Percentiles rank a stretch among this genome's conserved stretches.
Conservation (phyloP, 2,113 vertebrate genomes). For the Limanda limanda region DNA sequence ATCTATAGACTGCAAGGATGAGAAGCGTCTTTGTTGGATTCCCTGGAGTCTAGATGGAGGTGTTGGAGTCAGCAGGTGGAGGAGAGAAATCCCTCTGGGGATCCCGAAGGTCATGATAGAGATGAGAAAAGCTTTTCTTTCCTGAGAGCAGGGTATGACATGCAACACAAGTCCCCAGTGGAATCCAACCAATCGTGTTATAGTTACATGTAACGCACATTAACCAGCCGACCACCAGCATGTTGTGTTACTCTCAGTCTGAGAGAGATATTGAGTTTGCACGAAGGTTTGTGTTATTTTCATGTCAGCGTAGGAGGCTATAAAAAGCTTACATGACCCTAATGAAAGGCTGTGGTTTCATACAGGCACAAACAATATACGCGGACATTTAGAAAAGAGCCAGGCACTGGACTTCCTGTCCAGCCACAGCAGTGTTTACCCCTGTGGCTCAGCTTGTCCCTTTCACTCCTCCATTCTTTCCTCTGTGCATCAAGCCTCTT, state of each 20-base stretch:
- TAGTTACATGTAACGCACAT: not conserved
- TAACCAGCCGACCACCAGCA: too few species aligned
- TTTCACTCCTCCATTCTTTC: constrained; percentile 35
- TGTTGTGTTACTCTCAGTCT: not conserved
- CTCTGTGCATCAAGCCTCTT: constrained; percentile 48
- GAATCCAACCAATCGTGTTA: not conserved
- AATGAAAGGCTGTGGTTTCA: not conserved
- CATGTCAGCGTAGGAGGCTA: not conserved
- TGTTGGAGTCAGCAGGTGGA: not conserved
- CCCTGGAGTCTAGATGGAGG: not conserved
- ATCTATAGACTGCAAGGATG: not conserved
- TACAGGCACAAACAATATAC: not conserved
- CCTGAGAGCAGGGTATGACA: not conserved
- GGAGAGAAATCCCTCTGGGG: not conserved
- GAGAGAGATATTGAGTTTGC: not conserved
- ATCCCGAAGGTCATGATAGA: not conserved
- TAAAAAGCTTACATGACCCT: not conserved
- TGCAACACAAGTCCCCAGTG: not conserved
- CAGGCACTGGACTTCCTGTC: constrained; percentile 14
- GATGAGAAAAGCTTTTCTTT: not conserved
- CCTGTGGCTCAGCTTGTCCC: constrained; percentile 45
- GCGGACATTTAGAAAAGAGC: not conserved
- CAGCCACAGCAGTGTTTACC: constrained; percentile 62
- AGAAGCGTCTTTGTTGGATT: not conserved
- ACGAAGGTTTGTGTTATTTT: constrained; percentile 4